Evolutionary conservation across 2,113 vertebrate genomes (phyloP).

Genomic region (Microtus pennsylvanicus): DNA sequence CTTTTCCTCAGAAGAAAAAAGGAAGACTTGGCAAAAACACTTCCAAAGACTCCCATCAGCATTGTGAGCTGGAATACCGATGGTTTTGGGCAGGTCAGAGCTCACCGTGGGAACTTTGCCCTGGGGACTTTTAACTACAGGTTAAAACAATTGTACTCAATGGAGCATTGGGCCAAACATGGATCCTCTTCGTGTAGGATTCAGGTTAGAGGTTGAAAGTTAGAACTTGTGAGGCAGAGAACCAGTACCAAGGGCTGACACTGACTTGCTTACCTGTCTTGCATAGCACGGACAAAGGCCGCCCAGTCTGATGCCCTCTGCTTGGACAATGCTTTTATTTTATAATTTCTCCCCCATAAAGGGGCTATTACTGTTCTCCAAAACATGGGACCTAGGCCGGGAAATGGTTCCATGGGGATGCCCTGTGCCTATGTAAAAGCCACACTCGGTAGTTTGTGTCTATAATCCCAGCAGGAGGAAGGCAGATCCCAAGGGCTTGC

Average conservation of each 20-base stretch:
- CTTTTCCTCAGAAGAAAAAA: neutral
- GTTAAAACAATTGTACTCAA: neutral
- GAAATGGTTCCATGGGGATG: neutral
- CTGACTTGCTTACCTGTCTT: neutral
- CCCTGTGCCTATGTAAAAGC: neutral
- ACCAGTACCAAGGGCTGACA: fast-evolving
- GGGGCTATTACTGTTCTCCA: neutral
- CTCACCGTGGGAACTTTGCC: too few species aligned
- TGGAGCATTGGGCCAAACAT: neutral
- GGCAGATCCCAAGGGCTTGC: neutral
- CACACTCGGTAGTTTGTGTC: too few species aligned
- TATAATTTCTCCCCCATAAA: neutral
- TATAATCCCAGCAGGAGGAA: neutral
- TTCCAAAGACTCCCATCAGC: neutral
- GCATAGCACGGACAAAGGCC: neutral
- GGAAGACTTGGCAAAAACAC: fast-evolving
- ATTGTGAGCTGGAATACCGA: too few species aligned
- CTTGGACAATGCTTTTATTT: neutral
- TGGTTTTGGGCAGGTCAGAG: fast-evolving
- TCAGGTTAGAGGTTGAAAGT: neutral
- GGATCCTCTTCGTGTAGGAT: neutral
- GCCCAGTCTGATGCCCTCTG: too few species aligned
- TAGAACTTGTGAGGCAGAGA: too few species aligned
- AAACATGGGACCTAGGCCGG: neutral
- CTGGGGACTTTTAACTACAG: too few species aligned